Conservation (phyloP, 2,797 vertebrate genomes). For the Ctenochaetus hawaiiensis region DNA sequence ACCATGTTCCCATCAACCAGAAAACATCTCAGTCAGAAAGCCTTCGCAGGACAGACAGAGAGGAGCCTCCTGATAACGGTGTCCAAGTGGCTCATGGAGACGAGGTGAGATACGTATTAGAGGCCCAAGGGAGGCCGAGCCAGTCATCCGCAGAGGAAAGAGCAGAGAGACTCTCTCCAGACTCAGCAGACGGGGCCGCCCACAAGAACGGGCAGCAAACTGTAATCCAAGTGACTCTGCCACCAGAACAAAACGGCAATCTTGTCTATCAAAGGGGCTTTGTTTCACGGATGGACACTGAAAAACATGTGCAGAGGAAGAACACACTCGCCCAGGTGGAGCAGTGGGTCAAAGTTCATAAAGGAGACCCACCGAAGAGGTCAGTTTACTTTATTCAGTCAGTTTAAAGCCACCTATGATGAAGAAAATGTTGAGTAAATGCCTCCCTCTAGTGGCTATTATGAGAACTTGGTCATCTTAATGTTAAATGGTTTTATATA, state of each 20-base stretch:
- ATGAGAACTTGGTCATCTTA: background rate
- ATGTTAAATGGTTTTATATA: background rate
- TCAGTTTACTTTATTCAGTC: constrained; percentile 64
- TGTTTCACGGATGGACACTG: constrained; percentile 83
- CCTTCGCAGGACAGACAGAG: constrained; percentile 77
- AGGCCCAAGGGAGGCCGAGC: constrained; percentile 85
- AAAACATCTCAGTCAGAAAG: constrained; percentile 82
- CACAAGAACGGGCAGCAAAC: constrained; percentile 89
- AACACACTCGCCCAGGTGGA: constrained; percentile 93
- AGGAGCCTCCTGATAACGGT: constrained; percentile 82
- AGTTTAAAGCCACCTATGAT: constrained; percentile 1
- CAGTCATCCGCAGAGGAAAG: constrained; percentile 76
- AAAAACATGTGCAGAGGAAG: constrained; percentile 93
- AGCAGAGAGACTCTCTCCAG: constrained; percentile 86
- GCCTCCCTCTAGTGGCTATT: constrained; percentile 75
- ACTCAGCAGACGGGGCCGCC: constrained; percentile 73
- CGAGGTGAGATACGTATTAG: constrained; percentile 83
- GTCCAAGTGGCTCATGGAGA: constrained; percentile 82
- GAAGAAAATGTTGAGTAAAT: constrained; percentile 31
- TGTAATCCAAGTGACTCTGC: constrained; percentile 74
- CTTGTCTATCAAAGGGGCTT: constrained; percentile 87
- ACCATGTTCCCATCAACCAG: constrained; percentile 86
- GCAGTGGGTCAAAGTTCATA: constrained; percentile 96
- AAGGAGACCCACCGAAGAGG: constrained; percentile 89
- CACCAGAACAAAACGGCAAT: constrained; percentile 91